Base-by-base conservation (phyloP, 2,888 invertebrate species). In the Melieria picta region DNA sequence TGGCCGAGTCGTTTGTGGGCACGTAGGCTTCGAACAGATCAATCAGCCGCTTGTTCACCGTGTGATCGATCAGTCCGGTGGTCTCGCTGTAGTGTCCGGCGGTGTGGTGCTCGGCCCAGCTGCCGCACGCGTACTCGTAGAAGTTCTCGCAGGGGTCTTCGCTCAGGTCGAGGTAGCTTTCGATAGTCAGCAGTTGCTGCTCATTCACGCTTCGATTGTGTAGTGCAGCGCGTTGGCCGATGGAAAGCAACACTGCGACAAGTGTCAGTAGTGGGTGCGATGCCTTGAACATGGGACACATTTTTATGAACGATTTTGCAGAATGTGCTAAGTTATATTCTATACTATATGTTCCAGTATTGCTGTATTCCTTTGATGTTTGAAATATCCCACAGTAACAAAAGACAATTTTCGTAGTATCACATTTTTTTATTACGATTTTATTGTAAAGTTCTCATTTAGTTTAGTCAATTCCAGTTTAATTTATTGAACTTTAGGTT, bases 111-210 rank as follows among this genome's bases (percentile, higher is more conserved):
- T 69, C 45, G 0, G 65, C 66, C 80, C 84, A 84, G 45, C 77
- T 80, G 42, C 83, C 83, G 66, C 84, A 84, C 3, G 84, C 84
- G 71, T 83, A 78, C 7, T 77, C 48, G 45, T 80, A 81, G 64
- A 79, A 85, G 68, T 85, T 77, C 2, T 79, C 75, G 72, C 84
- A 85, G 0, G 81, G 78, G 16, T 77, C 13, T 1, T 30, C 66
- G 9, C 47, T 76, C 11, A 52, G 57, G 46, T 80, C 70, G 47
- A 81, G 70, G 63, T 82, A 78, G 7, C 76, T 61, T 0, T 74
- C 66, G 4, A 83, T 79, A 13, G 74, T 69, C 30, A 68, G 56
- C 4, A 79, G 13, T 52, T 72, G 74, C 30, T 72, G 64, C 55
- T 60, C 56, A 56, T 72, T 72, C 0, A 74, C 67, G 60, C 56